Percentiles rank a stretch among this genome's conserved stretches.
These are phyloP conservation scores for Zaprionus ghesquierei DNA, from an alignment of 1,140 invertebrate species.

Conservation along the genomic window DNA sequence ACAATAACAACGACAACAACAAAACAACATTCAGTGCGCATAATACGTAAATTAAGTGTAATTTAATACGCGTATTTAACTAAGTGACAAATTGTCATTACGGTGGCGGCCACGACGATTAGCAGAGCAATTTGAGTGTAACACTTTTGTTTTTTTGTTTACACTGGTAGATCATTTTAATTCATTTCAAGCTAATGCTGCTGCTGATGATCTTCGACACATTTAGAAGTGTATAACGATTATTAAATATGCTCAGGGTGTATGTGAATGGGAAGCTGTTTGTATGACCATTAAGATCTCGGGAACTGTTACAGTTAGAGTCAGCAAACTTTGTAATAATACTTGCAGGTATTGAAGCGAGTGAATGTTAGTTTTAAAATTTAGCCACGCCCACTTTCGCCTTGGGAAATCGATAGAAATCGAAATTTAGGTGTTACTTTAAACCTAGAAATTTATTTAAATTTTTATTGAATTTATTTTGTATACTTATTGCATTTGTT, in stretches of 20 bases:
- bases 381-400: too few species aligned
- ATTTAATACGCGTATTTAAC: conserved; percentile 73
- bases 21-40: neutral
- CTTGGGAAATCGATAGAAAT: too few species aligned
- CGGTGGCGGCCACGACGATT: conserved; percentile 10
- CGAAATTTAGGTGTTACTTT: too few species aligned
- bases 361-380: too few species aligned
- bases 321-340: too few species aligned
- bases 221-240: neutral
- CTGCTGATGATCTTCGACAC: neutral
- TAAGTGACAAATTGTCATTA: conserved; percentile 59
- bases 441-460: too few species aligned
- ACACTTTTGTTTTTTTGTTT: conserved; percentile 5
- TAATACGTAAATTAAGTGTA: conserved; percentile 60
- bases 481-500: neutral
- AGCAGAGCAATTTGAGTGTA: conserved; percentile 1
- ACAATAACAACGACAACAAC: conserved; percentile 26
- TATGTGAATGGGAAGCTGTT: neutral
- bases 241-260: neutral
- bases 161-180: neutral
- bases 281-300: too few species aligned
- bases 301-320: too few species aligned
- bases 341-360: too few species aligned
- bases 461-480: neutral
- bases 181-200: conserved; percentile 8